Conservation (phyloP, 1,140 invertebrate genomes). For the Pectinophora gossypiella region DNA sequence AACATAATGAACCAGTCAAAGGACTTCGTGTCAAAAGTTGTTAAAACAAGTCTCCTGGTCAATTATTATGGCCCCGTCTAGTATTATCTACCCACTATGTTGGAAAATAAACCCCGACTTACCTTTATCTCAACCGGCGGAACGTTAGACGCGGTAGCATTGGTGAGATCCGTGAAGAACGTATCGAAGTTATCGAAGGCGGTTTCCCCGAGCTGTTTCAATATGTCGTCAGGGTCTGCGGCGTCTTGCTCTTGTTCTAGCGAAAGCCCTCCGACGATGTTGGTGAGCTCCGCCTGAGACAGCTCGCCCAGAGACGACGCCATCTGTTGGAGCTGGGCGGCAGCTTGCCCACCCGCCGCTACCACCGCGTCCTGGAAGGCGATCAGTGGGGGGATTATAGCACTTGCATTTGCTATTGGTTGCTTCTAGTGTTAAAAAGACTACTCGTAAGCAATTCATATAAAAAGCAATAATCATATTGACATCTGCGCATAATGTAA, state of each 20-base stretch:
- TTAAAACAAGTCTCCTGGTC: no score
- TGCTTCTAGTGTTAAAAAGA: no score
- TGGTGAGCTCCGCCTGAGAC: conserved; percentile 81
- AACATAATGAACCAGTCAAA: no score
- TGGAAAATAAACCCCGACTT: no score
- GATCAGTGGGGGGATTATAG: no score
- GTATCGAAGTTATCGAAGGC: conserved; percentile 76
- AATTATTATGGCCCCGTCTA: no score
- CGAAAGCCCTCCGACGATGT: conserved; percentile 76
- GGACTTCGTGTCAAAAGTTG: no score
- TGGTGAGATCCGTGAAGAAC: conserved; percentile 70
- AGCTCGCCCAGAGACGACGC: conserved; percentile 77
- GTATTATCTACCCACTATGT: no score
- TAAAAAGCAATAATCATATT: no score
- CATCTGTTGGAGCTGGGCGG: conserved; percentile 62
- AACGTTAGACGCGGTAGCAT: conserved; percentile 53
- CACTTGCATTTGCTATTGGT: no score
- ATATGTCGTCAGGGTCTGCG: conserved; percentile 81
- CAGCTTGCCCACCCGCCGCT: conserved; percentile 48
- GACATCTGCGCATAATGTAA: no score
- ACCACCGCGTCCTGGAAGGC: conserved; percentile 71
- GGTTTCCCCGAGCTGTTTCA: conserved; percentile 82
- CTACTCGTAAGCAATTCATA: no score
- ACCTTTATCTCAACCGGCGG: conserved; percentile 72
- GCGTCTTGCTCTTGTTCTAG: conserved; percentile 65